These are phyloP conservation scores for Parapristionchus giblindavisi DNA, from an alignment of 2,888 invertebrate genomes.

Conservation along the genomic window DNA sequence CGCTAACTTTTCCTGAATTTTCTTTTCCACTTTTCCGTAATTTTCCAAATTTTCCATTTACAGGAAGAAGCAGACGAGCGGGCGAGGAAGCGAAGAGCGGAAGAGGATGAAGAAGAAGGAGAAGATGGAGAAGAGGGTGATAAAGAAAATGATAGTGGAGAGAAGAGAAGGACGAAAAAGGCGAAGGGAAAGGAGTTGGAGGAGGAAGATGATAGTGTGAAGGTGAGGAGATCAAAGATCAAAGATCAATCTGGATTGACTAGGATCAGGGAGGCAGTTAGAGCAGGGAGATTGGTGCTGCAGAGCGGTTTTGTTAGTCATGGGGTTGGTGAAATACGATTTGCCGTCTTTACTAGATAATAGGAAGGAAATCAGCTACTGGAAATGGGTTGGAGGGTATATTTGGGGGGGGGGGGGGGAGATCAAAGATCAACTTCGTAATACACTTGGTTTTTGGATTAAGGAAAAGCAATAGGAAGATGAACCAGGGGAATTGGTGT, in stretches of 20 bases:
- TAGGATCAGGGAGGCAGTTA: background rate
- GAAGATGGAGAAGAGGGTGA: constrained; percentile 41
- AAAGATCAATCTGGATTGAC: background rate
- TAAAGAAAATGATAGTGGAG: constrained; percentile 44
- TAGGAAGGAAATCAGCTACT: no score
- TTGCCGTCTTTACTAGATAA: no score
- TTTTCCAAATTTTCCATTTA: background rate
- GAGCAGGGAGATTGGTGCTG: background rate
- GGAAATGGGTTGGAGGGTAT: background rate
- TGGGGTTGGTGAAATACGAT: background rate
- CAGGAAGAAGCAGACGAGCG: constrained; percentile 37
- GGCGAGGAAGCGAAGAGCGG: constrained; percentile 37
- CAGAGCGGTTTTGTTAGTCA: background rate
- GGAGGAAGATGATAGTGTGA: constrained; percentile 14
- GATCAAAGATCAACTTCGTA: background rate
- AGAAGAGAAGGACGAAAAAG: background rate
- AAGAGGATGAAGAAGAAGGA: constrained; percentile 38
- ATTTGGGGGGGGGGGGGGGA: background rate
- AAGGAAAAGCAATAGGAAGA: background rate
- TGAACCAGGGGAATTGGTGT: background rate
- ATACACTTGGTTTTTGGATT: background rate
- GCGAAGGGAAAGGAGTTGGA: constrained; percentile 22
- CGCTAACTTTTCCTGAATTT: no score
- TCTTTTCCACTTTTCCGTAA: no score
- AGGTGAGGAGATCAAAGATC: background rate